Base-by-base conservation (phyloP, 2,797 vertebrate genomes). In the Semotilus atromaculatus region DNA sequence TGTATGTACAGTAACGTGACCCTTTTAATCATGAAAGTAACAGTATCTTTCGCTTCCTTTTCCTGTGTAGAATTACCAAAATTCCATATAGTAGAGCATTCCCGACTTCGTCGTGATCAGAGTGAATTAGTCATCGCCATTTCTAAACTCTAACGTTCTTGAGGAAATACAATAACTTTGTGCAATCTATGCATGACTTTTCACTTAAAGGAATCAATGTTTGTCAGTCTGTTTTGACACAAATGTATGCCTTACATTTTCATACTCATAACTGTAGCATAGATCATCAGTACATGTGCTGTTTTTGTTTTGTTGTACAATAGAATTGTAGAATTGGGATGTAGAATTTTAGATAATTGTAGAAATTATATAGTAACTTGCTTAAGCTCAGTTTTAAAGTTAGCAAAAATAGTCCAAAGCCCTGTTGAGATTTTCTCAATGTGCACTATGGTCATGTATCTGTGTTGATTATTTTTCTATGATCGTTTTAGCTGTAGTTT, bases 181-280 rank as follows among this genome's bases (percentile, higher is more conserved):
- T 93, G 93, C 90, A 90, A 93, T 92, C 95, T 96, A 95, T 95
- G 95, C 95, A 95, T 92, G 91, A 90, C 81, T 87, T 88, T 89
- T 90, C 89, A 91, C 64, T 85, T 86, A 80, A 48, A 70, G 72
- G 81, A 87, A 80, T 70, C 82, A 70, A 88, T 88, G 13, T 86
- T 85, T 80, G 68, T 85, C 74, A 40, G 79, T 62, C 74, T 78
- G 62, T 86, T 82, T 87, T 70, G 73, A 86, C 74, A 84, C 66
- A 84, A 34, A 84, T 88, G 88, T 90, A 88, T 89, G 89, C 88
- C 89, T 90, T 90, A 87, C 88, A 89, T 90, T 89, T 90, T 79
- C 82, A 83, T 83, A 83, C 48, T 66, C 71, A 67, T 83, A 73
- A 72, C 64, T 60, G 81, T 83, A 86, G 76, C 85, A 55, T 86